These are phyloP conservation scores for Sminthurinus signatus DNA, from an alignment of 1,140 invertebrate species.

Conservation along the genomic window DNA sequence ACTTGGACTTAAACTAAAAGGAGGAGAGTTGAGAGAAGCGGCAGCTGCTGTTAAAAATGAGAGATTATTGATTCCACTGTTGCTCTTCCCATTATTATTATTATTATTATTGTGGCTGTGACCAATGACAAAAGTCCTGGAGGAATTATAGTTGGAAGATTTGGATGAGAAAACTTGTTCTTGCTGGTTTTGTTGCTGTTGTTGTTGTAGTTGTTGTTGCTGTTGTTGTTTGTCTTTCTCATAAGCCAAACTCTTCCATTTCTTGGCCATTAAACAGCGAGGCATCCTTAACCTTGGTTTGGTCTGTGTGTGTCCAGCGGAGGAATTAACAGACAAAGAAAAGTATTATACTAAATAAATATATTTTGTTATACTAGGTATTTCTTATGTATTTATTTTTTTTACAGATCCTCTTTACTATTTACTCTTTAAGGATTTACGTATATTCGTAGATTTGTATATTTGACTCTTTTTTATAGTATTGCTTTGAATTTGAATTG, in stretches of 20 bases:
- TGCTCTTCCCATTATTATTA: too few relatives aligned
- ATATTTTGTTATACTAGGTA: too few relatives aligned
- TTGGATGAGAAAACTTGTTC: constrained; percentile 1
- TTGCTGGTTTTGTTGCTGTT: neutral
- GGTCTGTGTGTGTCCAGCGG: too few relatives aligned
- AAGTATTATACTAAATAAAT: too few relatives aligned
- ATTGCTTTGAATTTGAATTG: too few relatives aligned
- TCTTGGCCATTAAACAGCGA: constrained; percentile 81
- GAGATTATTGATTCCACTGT: constrained; percentile 5
- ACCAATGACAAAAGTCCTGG: neutral
- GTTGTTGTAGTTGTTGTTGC: neutral
- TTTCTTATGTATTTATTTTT: too few relatives aligned
- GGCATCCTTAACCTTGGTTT: constrained; percentile 59
- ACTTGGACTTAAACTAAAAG: constrained; percentile 1
- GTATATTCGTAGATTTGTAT: too few relatives aligned
- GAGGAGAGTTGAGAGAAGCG: neutral
- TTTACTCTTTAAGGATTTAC: too few relatives aligned
- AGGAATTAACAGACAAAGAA: too few relatives aligned
- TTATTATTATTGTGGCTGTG: neutral
- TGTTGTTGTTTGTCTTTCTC: constrained; percentile 36
- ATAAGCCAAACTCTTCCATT: constrained; percentile 63
- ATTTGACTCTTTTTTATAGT: too few relatives aligned
- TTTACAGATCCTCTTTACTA: too few relatives aligned
- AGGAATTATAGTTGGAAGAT: neutral
- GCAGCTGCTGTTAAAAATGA: constrained; percentile 7